Percentiles rank a stretch among this genome's conserved stretches.
Evolutionary conservation across 2,888 invertebrate species (phyloP).

Genomic region (Choristoneura rosaceana): DNA sequence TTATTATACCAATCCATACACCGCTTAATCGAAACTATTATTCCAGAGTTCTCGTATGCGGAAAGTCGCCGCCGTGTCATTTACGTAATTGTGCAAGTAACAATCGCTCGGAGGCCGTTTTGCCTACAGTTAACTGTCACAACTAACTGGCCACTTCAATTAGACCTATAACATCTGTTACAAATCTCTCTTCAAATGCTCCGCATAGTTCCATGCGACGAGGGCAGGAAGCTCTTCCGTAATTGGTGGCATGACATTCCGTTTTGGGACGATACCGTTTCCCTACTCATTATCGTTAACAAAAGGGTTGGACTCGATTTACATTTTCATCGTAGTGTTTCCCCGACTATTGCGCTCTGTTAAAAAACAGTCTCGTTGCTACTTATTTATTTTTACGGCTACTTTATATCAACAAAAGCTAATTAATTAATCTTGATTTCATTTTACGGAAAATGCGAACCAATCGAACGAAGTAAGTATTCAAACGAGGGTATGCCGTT

Average conservation of each 20-base stretch:
- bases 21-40: constrained; percentile 46
- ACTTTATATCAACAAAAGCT: constrained; percentile 43
- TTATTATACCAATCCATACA: constrained; percentile 41
- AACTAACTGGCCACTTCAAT: constrained; percentile 56
- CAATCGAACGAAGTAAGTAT: constrained; percentile 23
- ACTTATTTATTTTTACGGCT: constrained; percentile 46
- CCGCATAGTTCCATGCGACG: constrained; percentile 47
- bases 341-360: constrained; percentile 52
- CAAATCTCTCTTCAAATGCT: constrained; percentile 49
- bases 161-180: constrained; percentile 52
- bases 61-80: constrained; percentile 61
- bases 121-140: constrained; percentile 51
- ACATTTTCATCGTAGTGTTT: constrained; percentile 63
- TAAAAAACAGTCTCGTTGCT: constrained; percentile 12
- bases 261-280: constrained; percentile 63
- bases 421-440: constrained; percentile 50
- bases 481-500: constrained; percentile 19
- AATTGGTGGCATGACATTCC: constrained; percentile 55
- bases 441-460: constrained; percentile 14
- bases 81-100: constrained; percentile 68
- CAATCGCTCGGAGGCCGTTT: constrained; percentile 62
- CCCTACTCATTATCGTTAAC: constrained; percentile 69
- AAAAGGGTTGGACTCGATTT: constrained; percentile 71
- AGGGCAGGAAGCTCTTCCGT: constrained; percentile 47
- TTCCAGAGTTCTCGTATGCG: constrained; percentile 35